Base-by-base conservation (phyloP, 2,888 invertebrate genomes). In the Timema cristinae region DNA sequence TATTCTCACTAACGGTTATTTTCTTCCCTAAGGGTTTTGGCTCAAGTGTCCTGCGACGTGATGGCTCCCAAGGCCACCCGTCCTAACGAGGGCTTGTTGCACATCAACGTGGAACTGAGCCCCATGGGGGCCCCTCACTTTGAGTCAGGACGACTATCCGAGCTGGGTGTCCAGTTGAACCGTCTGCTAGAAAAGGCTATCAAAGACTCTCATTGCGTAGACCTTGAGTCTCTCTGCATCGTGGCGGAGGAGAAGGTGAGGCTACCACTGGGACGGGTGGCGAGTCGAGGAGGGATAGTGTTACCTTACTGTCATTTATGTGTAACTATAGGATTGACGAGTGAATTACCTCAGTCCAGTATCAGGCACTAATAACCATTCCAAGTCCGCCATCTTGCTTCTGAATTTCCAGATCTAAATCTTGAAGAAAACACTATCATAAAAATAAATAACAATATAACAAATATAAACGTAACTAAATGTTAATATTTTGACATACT, bases 191-290 rank as follows among this genome's bases (percentile, higher is more conserved):
- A 97, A 79, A 91, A 93, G 80, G 94, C 94, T 79, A 88, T 95
- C 72, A 93, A 93, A 79, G 96, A 96, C 80, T 97, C 96, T 0
- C 90, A 91, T 77, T 95, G 95, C 79, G 84, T 98, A 66, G 97
- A 98, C 83, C 85, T 97, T 72, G 98, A 98, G 83, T 93, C 97
- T 0, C 84, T 98, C n/a, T 98, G 98, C 82, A 93, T 98, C 78
- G 91, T 93, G 76, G 90, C 94, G 67, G 95, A 94, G 79, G 94
- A 96, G 84, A 93, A 95, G 86, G 94, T 94, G 78, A 77, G 32
- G 4, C 32, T 32, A 2, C 32, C 4, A 32, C 32, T 4, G 32
- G 32, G 32, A 4, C 4, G 32, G 32, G 32, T 32, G 32, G 32
- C 32, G 32, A 32, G 32, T 32, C 32, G 1, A 4, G 32, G 32